Evolutionary conservation across 1,140 invertebrate species (phyloP), one percentile per base, ranked within the genome.

Genomic region (Zophobas atratus): DNA sequence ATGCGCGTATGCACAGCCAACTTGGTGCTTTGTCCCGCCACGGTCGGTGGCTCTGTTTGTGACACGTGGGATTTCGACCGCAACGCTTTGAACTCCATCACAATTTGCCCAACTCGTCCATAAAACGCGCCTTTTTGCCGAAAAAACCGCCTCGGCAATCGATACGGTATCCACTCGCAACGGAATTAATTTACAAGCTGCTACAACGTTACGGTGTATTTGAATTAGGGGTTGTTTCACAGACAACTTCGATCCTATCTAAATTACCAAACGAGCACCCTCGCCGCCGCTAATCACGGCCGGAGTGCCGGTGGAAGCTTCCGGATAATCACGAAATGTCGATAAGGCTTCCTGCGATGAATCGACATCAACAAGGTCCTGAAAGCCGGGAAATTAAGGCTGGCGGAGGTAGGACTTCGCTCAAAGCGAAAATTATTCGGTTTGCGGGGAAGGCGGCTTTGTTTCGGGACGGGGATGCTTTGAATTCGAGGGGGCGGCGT

Each of bases 1-100:
- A 80, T 80, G 79, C 72, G 79, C 70, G 60, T 67, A 80, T 80
- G 79, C 73, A 74, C 76, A 78, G 70, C 77, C 56, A 78, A 80
- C 76, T 78, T 80, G 72, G 77, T 63, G 76, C 79, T 80, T 80
- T 80, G 77, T 78, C 48, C 67, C 39, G 75, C 79, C 53, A 77
- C 72, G 79, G 41, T 77, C 49, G 79, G 79, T 75, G 32, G 70
- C 60, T 53, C 79, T 80, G 79, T 75, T 77, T 73, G 75, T 80
- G 79, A 80, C 79, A 80, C 55, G 70, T 63, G 76, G 63, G 78
- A 77, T 74, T 80, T 80, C 74, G 76, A 73, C 79, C 72, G 70
- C 77, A 76, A 60, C 76, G 79, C 79, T 80, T 80, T 80, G 75
- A 80, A 80, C 76, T 80, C 41, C 60, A 67, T 67, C 60, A 67